Evolutionary conservation across 2,888 invertebrate genomes (phyloP), one percentile per base, ranked within the genome.

Genomic region (Netelia fuscicornis): DNA sequence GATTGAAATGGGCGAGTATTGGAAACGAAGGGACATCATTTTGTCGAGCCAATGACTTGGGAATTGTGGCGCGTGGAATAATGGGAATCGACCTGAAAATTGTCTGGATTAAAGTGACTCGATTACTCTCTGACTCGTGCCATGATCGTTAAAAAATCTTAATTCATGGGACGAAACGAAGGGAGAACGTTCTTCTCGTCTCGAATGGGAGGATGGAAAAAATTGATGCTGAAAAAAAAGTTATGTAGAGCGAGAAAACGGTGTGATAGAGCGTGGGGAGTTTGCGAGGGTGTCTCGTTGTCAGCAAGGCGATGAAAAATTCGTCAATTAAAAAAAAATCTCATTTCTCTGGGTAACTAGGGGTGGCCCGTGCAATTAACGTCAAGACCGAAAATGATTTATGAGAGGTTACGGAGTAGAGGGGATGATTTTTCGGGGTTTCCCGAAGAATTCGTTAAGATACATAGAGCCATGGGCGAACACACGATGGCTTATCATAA

Each of bases 291-390:
- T 89, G 88, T 88, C 86, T 86, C 83, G 87, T 89, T 89, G 91
- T 90, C 90, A 88, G 90, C 79, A 75, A 81, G 86, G 87, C 89
- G 86, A 88, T 93, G 92, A 93, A 93, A 92, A 93, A 93, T 93
- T 92, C 90, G 90, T 91, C 92, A 93, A 93, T 93, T 93, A 93
- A 93, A 93, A 48, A 48, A 91, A 93, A 92, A 93, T 93, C 93
- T 93, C 93, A 92, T 93, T 93, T 92, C 92, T 92, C 89, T 88
- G 88, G 89, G 90, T 92, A 92, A 92, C 92, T 91, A 92, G 93
- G 92, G 92, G 91, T 89, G 90, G 90, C 90, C 20, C 17, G 89
- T 85, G 92, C 92, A 93, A 93, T 93, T 93, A 93, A 93, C 92
- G 93, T 92, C 93, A 91, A 88, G 87, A 86, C 87, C 89, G 90